Percentiles rank a stretch among this genome's conserved stretches.
phyloP scores from a whole-genome alignment of 2,797 vertebrate genomes.

The Coracias cyanogaster region DNA sequence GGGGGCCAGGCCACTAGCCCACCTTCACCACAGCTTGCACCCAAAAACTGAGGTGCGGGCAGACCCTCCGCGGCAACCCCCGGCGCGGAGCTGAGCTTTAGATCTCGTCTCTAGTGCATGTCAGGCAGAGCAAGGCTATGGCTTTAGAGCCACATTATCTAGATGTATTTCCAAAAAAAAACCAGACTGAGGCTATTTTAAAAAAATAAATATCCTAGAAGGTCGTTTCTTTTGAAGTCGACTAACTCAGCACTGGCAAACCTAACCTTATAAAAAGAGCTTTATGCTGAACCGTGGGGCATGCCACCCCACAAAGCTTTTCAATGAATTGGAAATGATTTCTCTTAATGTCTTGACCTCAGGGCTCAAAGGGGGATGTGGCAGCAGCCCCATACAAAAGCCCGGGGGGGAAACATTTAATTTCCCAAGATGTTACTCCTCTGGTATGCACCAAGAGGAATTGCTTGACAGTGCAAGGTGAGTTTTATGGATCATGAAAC shows the following conservation, averaged over 20 bases:
- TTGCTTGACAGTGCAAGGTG: background rate
- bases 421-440: background rate
- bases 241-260: background rate
- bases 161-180: background rate
- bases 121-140: background rate
- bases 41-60: no score
- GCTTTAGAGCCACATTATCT: background rate
- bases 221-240: background rate
- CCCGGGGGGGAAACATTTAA: background rate
- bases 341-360: background rate
- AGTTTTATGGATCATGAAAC: background rate
- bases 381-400: background rate
- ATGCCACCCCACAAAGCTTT: conserved; percentile 1
- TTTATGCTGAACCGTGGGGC: background rate
- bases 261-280: background rate
- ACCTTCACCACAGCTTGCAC: no score
- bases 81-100: no score
- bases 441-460: background rate
- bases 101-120: background rate
- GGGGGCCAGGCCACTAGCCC: no score
- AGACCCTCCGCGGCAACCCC: no score
- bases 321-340: conserved; percentile 23
- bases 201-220: background rate
- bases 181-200: background rate
- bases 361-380: background rate